These are phyloP conservation scores for Isaurus tuberculatus DNA, from an alignment of 92 coral and sea anemone species.

Conservation along the genomic window DNA sequence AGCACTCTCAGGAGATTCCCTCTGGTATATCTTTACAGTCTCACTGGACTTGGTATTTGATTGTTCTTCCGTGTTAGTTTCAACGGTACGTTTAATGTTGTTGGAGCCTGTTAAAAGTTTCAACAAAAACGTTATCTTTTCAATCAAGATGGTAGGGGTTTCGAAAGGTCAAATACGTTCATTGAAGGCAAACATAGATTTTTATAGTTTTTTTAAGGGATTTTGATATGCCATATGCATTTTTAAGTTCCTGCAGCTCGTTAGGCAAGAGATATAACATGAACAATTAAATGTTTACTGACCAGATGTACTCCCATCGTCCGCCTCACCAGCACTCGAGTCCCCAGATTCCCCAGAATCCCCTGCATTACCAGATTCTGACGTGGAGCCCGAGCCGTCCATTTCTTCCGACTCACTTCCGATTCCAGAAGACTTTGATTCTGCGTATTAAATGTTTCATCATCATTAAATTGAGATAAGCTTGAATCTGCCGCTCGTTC, in stretches of 20 bases:
- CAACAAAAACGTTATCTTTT: not conserved
- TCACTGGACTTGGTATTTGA: not conserved
- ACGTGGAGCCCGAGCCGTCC: slow-evolving; percentile 93
- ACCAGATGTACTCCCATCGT: slow-evolving; percentile 33
- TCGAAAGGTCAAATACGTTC: not conserved
- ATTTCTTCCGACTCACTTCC: slow-evolving; percentile 79
- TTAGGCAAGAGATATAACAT: too few relatives aligned
- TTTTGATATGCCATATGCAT: too few relatives aligned
- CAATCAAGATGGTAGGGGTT: too few relatives aligned
- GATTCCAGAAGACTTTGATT: slow-evolving; percentile 41
- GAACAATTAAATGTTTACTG: not conserved
- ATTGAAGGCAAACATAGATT: not conserved
- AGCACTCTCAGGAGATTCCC: not conserved
- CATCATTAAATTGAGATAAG: not conserved
- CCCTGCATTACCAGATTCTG: slow-evolving; percentile 72
- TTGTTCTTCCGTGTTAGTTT: slow-evolving; percentile 39
- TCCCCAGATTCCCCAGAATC: slow-evolving; percentile 43
- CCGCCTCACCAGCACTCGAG: slow-evolving; percentile 33
- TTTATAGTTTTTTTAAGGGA: too few relatives aligned
- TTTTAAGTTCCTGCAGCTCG: too few relatives aligned
- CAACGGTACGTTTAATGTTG: slow-evolving; percentile 38
- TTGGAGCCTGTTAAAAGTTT: not conserved
- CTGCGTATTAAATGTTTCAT: not conserved
- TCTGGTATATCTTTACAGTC: not conserved
- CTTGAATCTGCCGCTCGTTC: not conserved